A percentile compares a stretch with the other conserved stretches of the same genome.
Conservation (phyloP, 2,888 invertebrate species). For the Rotaria socialis region DNA sequence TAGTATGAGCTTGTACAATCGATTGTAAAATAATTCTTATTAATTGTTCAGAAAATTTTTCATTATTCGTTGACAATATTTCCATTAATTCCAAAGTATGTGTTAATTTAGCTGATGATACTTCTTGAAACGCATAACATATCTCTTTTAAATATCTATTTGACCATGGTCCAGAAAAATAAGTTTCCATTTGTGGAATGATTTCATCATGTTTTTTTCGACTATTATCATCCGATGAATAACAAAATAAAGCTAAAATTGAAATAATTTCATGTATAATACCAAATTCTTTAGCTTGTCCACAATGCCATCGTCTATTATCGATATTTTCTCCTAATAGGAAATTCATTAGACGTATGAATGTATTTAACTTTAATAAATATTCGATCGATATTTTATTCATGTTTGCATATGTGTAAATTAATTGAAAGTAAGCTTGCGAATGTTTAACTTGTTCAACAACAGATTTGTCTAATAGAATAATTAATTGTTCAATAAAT, state of each 20-base stretch:
- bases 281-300: conserved; percentile 61
- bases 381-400: conserved; percentile 36
- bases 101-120: background rate
- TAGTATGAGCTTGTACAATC: background rate
- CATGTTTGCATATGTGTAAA: background rate
- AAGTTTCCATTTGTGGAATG: background rate
- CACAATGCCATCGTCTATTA: conserved; percentile 59
- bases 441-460: conserved; percentile 60
- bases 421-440: conserved; percentile 57
- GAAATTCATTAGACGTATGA: background rate
- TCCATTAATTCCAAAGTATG: conserved; percentile 4
- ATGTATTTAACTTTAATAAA: conserved; percentile 36
- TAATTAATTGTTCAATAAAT: conserved; percentile 55
- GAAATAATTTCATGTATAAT: conserved; percentile 60
- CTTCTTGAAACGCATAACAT: background rate
- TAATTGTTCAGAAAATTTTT: conserved; percentile 8
- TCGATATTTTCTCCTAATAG: conserved; percentile 47
- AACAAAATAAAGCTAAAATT: conserved; percentile 59
- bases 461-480: conserved; percentile 59
- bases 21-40: background rate
- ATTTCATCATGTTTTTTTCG: background rate
- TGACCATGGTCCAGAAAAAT: background rate
- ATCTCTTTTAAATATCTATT: conserved; percentile 35
- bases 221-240: conserved; percentile 53
- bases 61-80: background rate